Conservation (phyloP, 2,113 vertebrate species). For the Capreolus pygargus region DNA sequence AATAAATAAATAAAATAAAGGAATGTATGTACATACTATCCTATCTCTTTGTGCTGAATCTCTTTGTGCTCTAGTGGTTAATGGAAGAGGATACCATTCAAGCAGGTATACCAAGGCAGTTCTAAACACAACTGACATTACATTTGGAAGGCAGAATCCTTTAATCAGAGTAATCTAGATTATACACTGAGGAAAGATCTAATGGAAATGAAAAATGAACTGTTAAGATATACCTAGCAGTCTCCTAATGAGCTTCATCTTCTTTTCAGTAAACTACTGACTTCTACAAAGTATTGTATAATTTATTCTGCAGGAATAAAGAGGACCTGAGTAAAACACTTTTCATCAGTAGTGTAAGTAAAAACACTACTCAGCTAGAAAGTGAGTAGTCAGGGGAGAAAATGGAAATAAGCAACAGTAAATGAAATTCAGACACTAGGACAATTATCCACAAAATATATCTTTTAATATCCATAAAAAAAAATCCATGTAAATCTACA, state of each 20-base stretch:
- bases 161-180: not conserved
- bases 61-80: not conserved
- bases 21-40: not conserved
- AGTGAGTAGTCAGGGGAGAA: not conserved
- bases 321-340: not conserved
- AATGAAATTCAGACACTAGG: not conserved
- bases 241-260: not conserved
- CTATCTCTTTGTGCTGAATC: not conserved
- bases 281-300: not conserved
- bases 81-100: not conserved
- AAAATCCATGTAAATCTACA: not conserved
- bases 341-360: conserved; percentile 4
- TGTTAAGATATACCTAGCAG: not conserved
- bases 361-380: not conserved
- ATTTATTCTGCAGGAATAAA: conserved; percentile 29
- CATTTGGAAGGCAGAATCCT: not conserved
- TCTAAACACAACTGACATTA: not conserved
- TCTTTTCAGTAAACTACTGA: conserved; percentile 26
- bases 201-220: conserved; percentile 7
- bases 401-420: not conserved
- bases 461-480: conserved; percentile 7
- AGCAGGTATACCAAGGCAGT: not conserved
- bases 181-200: not conserved
- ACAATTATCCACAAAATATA: not conserved
- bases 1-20: not conserved